phyloP scores from a whole-genome alignment of 2,113 vertebrate species.

The Odontesthes bonariensis region DNA sequence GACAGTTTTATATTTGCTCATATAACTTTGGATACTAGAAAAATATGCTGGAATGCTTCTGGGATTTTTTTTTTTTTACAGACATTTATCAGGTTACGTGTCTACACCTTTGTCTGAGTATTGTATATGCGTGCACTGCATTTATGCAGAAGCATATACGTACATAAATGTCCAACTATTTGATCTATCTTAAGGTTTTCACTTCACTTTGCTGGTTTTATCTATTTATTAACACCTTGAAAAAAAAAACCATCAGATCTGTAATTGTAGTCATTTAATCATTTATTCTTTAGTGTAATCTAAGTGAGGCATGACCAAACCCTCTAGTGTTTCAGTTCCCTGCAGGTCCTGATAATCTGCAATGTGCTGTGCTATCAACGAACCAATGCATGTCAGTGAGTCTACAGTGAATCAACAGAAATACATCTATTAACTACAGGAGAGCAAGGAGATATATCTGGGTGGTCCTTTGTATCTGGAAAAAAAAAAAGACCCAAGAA shows the following conservation, averaged over 20 bases:
- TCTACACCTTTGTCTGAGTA: no score
- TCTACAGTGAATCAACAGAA: neutral
- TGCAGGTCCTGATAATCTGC: neutral
- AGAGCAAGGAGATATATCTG: neutral
- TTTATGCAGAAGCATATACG: no score
- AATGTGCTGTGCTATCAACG: neutral
- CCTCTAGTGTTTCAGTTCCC: neutral
- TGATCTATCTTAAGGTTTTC: neutral
- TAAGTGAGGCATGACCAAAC: neutral
- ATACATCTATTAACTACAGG: neutral
- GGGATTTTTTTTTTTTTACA: no score
- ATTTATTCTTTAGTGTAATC: neutral
- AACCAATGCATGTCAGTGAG: neutral
- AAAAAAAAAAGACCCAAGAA: neutral
- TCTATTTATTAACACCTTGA: neutral
- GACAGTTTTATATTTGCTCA: accelerated
- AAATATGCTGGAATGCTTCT: no score
- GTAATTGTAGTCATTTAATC: neutral
- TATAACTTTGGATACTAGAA: neutral
- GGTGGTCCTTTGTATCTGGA: neutral
- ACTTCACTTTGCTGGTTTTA: neutral
- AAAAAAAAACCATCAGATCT: neutral
- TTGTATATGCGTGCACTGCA: no score
- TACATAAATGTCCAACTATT: no score
- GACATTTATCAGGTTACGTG: no score